Base-by-base conservation (phyloP, 2,888 invertebrate genomes). In the Hymenopus coronatus region DNA sequence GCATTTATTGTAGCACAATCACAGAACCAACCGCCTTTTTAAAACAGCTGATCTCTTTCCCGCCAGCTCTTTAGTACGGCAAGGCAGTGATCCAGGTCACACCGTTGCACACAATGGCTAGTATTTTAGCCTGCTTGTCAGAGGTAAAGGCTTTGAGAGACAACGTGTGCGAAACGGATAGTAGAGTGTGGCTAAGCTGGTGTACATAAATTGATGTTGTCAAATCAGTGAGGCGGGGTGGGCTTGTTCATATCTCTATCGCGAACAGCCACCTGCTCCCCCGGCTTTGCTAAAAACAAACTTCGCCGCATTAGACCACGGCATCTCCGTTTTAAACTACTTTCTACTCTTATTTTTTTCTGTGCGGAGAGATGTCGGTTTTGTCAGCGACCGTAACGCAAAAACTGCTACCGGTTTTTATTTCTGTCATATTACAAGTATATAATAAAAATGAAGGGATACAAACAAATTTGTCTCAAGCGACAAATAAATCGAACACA, bases 201-300 rank as follows among this genome's bases (percentile, higher is more conserved):
- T 30, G 88, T 88, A 88, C 88, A 88, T 88, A 88, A 88, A 88
- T 88, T 84, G 88, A 84, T 81, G 88, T 84, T 88, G 88, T 88
- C 88, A 88, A 84, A 88, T 88, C 88, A 83, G 84, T 28, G 83
- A 88, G 84, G 20, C 28, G 83, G 15, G 20, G 20, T 6, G 27
- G 85, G 81, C 30, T 54, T 81, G 86, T 86, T 86, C 86, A 81
- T 81, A 86, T 86, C 54, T 86, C 28, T 86, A 40, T 81, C 81
- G 81, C 81, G 28, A 46, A 70, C 30, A 70, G 54, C 28, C 86
- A 86, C 86, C 86, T 86, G 86, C 86, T 86, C 81, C 86, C 84
- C 28, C 9, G 25, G 46, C 46, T 54, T 15, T n/a, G 85, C 33
- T 27, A 85, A 70, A 70, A 70, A 70, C 54, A 70, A 70, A 70